Percentiles rank a stretch among this genome's conserved stretches.
phyloP scores from a whole-genome alignment of 2,888 invertebrate species.

The Caprella mutica region DNA sequence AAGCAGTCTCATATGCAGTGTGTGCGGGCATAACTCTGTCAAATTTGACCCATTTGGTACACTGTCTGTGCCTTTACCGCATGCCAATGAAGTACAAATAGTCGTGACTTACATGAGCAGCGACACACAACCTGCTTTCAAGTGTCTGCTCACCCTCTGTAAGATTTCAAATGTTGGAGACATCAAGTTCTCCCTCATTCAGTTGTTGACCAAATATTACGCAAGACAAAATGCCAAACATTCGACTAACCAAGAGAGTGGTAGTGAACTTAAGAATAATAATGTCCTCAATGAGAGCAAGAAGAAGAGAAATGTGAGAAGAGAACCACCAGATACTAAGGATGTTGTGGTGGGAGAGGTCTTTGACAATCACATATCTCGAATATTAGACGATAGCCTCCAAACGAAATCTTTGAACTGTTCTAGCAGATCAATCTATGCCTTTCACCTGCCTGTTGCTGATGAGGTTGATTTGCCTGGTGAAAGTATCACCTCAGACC shows the following conservation, averaged over 20 bases:
- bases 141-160: conserved; percentile 44
- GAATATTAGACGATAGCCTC: conserved; percentile 41
- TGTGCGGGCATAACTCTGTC: conserved; percentile 51
- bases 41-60: conserved; percentile 58
- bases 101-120: conserved; percentile 26
- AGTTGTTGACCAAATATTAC: conserved; percentile 41
- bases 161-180: conserved; percentile 48
- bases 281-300: background rate
- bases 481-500: too few relatives aligned
- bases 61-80: conserved; percentile 53
- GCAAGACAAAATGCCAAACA: conserved; percentile 5
- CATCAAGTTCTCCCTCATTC: conserved; percentile 46
- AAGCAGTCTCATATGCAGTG: conserved; percentile 44
- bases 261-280: background rate
- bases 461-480: too few relatives aligned
- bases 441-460: conserved; percentile 41
- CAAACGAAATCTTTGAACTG: conserved; percentile 29
- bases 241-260: background rate
- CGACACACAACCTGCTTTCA: conserved; percentile 17
- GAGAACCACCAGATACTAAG: conserved; percentile 35
- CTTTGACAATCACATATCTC: conserved; percentile 49
- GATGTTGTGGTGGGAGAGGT: conserved; percentile 49
- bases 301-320: background rate
- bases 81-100: conserved; percentile 51
- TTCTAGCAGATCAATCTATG: conserved; percentile 41